These are phyloP conservation scores for Anguilla obscura DNA, from an alignment of 2,797 vertebrate species.

Conservation along the genomic window DNA sequence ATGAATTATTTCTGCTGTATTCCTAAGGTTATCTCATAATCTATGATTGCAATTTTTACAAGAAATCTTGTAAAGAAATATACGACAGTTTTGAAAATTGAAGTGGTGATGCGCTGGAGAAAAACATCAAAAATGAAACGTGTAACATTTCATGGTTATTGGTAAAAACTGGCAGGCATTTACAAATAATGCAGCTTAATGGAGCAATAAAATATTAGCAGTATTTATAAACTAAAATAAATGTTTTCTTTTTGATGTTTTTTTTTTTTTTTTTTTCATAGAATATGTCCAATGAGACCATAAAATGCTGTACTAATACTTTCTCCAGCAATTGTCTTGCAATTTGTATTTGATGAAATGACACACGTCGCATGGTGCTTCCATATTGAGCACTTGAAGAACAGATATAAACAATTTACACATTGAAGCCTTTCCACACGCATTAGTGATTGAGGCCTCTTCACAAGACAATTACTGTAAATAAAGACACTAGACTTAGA, in stretches of 20 bases:
- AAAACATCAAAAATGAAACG: background rate
- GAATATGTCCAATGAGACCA: background rate
- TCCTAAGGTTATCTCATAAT: conserved; percentile 10
- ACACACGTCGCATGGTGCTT: background rate
- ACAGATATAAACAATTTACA: background rate
- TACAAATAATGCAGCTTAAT: background rate
- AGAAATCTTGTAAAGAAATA: background rate
- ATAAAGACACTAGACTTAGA: background rate
- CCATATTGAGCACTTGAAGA: background rate
- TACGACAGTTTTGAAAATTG: background rate
- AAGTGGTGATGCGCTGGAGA: background rate
- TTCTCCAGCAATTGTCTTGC: background rate
- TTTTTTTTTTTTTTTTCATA: background rate
- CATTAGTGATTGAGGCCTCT: background rate
- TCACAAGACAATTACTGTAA: background rate
- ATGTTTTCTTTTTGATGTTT: conserved; percentile 5
- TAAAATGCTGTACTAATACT: background rate
- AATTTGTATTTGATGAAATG: background rate
- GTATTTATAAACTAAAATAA: background rate
- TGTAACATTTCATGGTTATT: background rate
- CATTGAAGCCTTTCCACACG: background rate
- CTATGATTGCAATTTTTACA: background rate
- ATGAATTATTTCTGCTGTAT: conserved; percentile 21
- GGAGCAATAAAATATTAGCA: background rate
- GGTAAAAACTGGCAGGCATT: background rate